Evolutionary conservation across 2,797 vertebrate genomes (phyloP).

Genomic region (Poeciliopsis gracilis): DNA sequence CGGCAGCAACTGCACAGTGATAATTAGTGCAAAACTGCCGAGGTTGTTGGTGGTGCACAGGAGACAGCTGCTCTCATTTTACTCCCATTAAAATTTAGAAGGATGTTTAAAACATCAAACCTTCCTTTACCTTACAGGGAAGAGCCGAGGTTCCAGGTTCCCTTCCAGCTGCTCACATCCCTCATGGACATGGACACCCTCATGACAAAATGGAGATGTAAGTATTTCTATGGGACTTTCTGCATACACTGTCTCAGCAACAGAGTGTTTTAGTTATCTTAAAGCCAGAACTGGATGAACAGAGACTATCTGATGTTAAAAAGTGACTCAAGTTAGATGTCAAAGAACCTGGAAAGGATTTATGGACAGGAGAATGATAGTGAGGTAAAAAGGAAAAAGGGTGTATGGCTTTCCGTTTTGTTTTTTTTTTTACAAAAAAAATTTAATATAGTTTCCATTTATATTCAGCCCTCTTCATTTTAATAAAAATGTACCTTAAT

Average conservation of each 20-base stretch:
- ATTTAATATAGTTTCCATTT: background rate
- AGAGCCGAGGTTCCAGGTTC: constrained; percentile 96
- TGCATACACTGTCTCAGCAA: background rate
- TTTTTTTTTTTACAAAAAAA: no score
- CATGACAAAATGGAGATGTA: constrained; percentile 99
- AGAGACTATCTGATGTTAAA: constrained; percentile 1
- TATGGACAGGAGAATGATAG: background rate
- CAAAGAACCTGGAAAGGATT: background rate
- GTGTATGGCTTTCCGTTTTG: background rate
- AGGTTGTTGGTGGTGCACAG: constrained; percentile 1
- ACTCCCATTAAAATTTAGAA: constrained; percentile 6
- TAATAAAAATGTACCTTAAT: background rate
- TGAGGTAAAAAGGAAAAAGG: background rate
- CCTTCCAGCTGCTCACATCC: constrained; percentile 93
- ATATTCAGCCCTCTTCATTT: background rate
- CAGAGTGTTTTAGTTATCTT: background rate
- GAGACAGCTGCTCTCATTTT: constrained; percentile 14
- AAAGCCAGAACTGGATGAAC: constrained; percentile 19
- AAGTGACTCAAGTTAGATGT: background rate
- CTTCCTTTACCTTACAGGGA: constrained; percentile 79
- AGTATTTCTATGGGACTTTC: constrained; percentile 59
- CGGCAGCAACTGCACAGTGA: constrained; percentile 24
- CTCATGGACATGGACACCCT: constrained; percentile 95
- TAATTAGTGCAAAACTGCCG: constrained; percentile 32
- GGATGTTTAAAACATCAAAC: background rate